Conservation (phyloP, 2,113 vertebrate species). For the Myocastor coypus region DNA sequence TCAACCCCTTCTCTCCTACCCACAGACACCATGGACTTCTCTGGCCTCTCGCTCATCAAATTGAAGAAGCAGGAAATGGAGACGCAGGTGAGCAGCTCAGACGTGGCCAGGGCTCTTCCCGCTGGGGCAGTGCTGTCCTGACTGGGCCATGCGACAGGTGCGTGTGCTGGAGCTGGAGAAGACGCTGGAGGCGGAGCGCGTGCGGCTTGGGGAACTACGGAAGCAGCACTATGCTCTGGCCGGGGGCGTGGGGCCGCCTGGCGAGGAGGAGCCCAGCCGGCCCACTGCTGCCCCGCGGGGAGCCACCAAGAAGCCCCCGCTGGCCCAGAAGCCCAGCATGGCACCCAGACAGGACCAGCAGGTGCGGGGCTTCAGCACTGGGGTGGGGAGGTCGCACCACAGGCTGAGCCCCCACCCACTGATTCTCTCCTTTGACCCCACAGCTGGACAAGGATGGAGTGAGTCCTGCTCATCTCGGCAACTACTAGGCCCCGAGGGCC, state of each 20-base stretch:
- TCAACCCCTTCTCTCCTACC: background rate
- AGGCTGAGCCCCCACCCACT: rapidly evolving
- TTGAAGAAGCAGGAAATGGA: slow-evolving; percentile 98
- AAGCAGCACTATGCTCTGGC: slow-evolving; percentile 95
- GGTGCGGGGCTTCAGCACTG: slow-evolving; percentile 32
- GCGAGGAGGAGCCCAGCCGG: slow-evolving; percentile 53
- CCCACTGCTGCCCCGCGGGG: slow-evolving; percentile 65
- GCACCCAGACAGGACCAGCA: slow-evolving; percentile 83
- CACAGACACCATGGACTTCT: slow-evolving; percentile 98
- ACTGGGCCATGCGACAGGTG: slow-evolving; percentile 86
- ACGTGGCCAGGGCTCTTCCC: background rate
- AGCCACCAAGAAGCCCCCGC: slow-evolving; percentile 91
- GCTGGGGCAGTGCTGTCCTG: background rate
- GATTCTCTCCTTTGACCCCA: background rate
- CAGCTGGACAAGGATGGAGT: slow-evolving; percentile 74
- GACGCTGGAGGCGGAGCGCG: slow-evolving; percentile 91
- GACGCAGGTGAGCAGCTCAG: slow-evolving; percentile 89
- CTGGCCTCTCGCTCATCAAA: slow-evolving; percentile 97
- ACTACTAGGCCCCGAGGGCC: slow-evolving; percentile 46
- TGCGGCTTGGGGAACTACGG: slow-evolving; percentile 94
- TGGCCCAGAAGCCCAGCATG: slow-evolving; percentile 93
- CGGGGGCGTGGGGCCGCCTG: slow-evolving; percentile 59
- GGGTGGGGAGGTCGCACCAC: rapidly evolving
- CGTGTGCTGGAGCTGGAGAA: slow-evolving; percentile 96
- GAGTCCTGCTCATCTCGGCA: slow-evolving; percentile 22